phyloP scores from a whole-genome alignment of 2,888 invertebrate species.

The Pandemis cinnamomeana region DNA sequence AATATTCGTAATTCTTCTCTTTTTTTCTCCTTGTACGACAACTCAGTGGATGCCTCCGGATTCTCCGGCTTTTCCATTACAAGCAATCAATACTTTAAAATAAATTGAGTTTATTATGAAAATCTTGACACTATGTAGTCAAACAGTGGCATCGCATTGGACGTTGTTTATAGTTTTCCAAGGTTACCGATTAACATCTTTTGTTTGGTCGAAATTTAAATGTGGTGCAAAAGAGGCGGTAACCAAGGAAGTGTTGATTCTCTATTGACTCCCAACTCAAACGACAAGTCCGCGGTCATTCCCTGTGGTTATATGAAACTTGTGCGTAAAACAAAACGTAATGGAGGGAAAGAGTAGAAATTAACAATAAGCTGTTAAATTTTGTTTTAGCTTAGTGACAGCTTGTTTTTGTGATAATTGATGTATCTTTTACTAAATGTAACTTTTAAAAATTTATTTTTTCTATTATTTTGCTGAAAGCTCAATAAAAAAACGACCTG shows the following conservation, averaged over 20 bases:
- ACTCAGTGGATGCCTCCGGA: slow-evolving; percentile 51
- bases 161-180: slow-evolving; percentile 53
- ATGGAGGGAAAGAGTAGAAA: neutral
- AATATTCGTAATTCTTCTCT: slow-evolving; percentile 66
- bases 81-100: slow-evolving; percentile 15
- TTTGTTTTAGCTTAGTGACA: no score
- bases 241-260: slow-evolving; percentile 16
- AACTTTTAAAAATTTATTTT: no score
- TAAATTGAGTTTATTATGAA: slow-evolving; percentile 28
- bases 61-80: slow-evolving; percentile 59
- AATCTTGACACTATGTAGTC: slow-evolving; percentile 36
- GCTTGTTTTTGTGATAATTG: no score
- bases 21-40: slow-evolving; percentile 64
- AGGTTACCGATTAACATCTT: slow-evolving; percentile 51
- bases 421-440: no score
- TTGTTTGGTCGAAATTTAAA: slow-evolving; percentile 63
- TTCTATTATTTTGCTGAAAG: no score
- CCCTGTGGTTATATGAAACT: neutral
- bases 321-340: neutral
- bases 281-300: no score
- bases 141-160: slow-evolving; percentile 11
- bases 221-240: slow-evolving; percentile 5
- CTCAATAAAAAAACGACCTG: no score
- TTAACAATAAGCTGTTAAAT: no score
- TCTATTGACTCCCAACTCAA: neutral